Conservation (phyloP, 2,888 invertebrate genomes). For the Dione juno region DNA sequence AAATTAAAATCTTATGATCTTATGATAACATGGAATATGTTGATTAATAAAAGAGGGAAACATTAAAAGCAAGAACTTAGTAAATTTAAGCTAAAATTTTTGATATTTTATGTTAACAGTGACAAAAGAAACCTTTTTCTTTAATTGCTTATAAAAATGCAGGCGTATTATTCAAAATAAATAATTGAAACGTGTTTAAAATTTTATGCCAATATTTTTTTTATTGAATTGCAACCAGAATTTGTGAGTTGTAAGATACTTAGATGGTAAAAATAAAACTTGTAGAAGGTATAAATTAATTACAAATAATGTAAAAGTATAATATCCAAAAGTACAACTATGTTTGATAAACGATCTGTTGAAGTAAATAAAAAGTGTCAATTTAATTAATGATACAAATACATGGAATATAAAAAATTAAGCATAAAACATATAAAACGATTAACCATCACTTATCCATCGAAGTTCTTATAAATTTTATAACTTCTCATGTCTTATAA, state of each 20-base stretch:
- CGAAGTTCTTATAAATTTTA: conserved; percentile 3
- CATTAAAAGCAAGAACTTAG: conserved; percentile 4
- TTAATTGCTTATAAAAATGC: background rate
- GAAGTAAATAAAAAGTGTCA: conserved; percentile 10
- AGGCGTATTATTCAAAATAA: background rate
- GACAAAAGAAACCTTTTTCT: background rate
- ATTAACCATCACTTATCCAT: conserved; percentile 13
- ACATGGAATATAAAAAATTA: background rate
- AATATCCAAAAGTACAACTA: background rate
- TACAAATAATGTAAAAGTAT: background rate
- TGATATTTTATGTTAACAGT: conserved; percentile 1
- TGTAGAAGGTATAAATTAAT: too few species aligned
- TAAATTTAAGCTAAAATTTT: background rate
- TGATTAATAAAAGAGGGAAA: conserved; percentile 5
- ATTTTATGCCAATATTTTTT: background rate
- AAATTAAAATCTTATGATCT: background rate
- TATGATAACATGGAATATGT: conserved; percentile 4
- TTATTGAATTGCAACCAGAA: too few species aligned
- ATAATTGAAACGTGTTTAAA: background rate
- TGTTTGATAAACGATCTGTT: background rate
- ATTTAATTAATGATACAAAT: conserved; percentile 3
- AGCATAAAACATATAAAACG: conserved; percentile 5
- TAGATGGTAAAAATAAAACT: background rate
- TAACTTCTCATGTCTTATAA: background rate
- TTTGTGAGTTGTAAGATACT: background rate